A percentile compares a stretch with the other conserved stretches of the same genome.
These are phyloP conservation scores for Aradophagus sp. DNA, from an alignment of 1,140 invertebrate genomes.

Conservation along the genomic window DNA sequence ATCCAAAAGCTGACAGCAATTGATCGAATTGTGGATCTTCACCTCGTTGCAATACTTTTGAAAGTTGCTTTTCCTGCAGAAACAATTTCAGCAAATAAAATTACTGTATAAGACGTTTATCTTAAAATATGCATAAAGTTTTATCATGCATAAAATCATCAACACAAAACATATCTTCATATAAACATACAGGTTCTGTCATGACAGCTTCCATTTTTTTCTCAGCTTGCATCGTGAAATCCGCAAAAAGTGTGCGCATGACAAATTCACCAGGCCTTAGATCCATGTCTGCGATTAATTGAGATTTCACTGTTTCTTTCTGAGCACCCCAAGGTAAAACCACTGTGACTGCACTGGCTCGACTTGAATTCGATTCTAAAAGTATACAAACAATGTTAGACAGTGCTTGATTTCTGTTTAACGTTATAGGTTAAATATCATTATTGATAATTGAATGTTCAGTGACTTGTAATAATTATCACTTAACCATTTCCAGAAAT, in stretches of 20 bases:
- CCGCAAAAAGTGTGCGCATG: conserved; percentile 93
- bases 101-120: too few relatives aligned
- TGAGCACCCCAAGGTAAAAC: conserved; percentile 87
- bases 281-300: conserved; percentile 79
- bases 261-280: conserved; percentile 93
- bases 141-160: too few relatives aligned
- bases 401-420: too few relatives aligned
- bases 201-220: conserved; percentile 97
- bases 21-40: conserved; percentile 97
- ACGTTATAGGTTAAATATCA: too few relatives aligned
- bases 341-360: conserved; percentile 70
- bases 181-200: conserved; percentile 83
- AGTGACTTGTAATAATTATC: too few relatives aligned
- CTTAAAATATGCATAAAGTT: too few relatives aligned
- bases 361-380: conserved; percentile 70
- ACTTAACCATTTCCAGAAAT: conserved; percentile 72
- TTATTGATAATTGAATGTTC: too few relatives aligned
- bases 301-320: conserved; percentile 81
- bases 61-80: conserved; percentile 88
- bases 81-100: too few relatives aligned
- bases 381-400: too few relatives aligned
- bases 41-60: conserved; percentile 94
- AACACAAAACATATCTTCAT: too few relatives aligned
- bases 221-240: conserved; percentile 94
- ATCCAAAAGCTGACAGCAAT: conserved; percentile 92